phyloP scores from a whole-genome alignment of 2,888 invertebrate species.

The Sinelater perroti region DNA sequence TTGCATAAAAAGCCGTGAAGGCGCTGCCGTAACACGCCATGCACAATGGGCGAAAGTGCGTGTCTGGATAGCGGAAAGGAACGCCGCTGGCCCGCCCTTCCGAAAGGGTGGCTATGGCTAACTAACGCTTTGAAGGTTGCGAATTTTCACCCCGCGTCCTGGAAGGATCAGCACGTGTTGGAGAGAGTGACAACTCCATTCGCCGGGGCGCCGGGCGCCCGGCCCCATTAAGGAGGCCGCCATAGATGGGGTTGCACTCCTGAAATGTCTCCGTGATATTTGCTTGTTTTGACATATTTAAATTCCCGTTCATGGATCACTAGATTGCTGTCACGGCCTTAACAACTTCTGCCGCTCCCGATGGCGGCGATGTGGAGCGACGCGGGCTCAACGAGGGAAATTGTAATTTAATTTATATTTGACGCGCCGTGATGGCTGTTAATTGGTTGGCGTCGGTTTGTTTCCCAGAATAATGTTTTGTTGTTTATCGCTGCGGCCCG shows the following conservation, averaged over 20 bases:
- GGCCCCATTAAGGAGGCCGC: constrained; percentile 20
- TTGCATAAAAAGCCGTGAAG: constrained; percentile 27
- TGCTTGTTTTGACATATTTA: constrained; percentile 49
- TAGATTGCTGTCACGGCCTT: constrained; percentile 44
- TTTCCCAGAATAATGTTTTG: constrained; percentile 22
- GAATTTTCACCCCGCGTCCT: too few species aligned
- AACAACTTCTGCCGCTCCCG: constrained; percentile 36
- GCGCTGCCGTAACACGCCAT: constrained; percentile 17
- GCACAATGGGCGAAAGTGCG: constrained; percentile 15
- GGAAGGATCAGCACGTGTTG: too few species aligned
- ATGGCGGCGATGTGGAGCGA: constrained; percentile 36
- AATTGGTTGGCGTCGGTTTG: constrained; percentile 29
- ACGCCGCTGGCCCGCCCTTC: neutral
- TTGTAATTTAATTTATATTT: constrained; percentile 42
- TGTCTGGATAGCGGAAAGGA: constrained; percentile 2
- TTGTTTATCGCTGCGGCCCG: constrained; percentile 7
- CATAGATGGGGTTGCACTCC: constrained; percentile 28
- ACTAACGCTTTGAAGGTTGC: neutral
- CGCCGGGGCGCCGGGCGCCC: neutral
- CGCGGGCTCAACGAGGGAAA: constrained; percentile 39
- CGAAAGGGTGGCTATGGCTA: neutral
- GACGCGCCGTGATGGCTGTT: constrained; percentile 37
- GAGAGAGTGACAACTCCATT: constrained; percentile 22
- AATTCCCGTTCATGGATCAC: constrained; percentile 47
- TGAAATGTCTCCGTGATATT: constrained; percentile 48